These are phyloP conservation scores for Oreochromis mossambicus DNA, from an alignment of 2,797 vertebrate species.

Conservation along the genomic window DNA sequence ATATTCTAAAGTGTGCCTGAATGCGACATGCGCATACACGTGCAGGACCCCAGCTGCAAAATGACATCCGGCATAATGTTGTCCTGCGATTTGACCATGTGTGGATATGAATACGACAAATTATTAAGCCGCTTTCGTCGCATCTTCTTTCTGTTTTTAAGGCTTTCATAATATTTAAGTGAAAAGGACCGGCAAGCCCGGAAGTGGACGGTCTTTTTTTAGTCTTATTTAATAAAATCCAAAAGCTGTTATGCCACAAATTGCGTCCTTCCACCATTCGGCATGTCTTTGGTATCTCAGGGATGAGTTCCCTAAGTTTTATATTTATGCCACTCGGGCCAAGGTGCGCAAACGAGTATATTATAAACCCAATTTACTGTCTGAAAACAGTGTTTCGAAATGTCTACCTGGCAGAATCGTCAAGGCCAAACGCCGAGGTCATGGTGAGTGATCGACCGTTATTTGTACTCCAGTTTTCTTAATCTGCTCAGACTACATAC, in stretches of 20 bases:
- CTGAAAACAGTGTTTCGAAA: background rate
- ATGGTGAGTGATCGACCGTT: conserved; percentile 37
- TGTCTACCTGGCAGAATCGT: background rate
- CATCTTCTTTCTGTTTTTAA: background rate
- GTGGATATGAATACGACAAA: background rate
- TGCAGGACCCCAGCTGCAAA: background rate
- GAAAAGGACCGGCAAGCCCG: background rate
- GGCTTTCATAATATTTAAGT: background rate
- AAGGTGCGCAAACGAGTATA: background rate
- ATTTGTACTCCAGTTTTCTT: background rate
- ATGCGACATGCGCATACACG: background rate
- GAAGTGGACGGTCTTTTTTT: background rate
- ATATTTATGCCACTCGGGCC: conserved; percentile 49
- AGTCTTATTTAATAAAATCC: background rate
- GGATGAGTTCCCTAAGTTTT: conserved; percentile 17
- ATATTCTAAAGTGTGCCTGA: background rate
- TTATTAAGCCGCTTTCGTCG: background rate
- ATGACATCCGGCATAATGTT: background rate
- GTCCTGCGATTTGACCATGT: rapidly evolving
- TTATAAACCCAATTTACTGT: background rate
- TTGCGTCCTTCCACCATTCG: background rate
- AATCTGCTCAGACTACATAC: background rate
- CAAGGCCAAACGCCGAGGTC: background rate
- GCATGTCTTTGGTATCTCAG: conserved; percentile 14
- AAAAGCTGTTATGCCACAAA: conserved; percentile 27